Conservation (phyloP, 2,113 vertebrate genomes). For the Laterallus jamaicensis region DNA sequence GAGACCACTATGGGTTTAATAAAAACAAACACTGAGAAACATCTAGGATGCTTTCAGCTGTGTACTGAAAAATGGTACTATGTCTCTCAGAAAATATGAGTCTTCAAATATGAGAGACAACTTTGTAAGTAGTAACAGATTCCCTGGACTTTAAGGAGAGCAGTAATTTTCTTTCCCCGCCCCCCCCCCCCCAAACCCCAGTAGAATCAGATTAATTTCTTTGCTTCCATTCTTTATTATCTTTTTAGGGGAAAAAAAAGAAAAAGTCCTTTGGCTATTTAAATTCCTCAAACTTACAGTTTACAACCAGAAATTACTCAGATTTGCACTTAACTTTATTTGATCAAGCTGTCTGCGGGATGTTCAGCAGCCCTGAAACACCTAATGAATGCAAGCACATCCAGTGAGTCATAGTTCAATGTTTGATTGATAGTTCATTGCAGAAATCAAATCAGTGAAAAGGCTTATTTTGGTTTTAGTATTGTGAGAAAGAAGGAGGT, state of each 20-base stretch:
- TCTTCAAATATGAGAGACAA: neutral
- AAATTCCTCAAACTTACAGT: neutral
- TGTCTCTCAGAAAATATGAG: neutral
- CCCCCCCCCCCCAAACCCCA: rapidly evolving
- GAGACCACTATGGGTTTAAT: neutral
- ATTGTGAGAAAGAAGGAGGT: neutral
- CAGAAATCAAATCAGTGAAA: neutral
- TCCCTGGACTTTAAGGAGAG: neutral
- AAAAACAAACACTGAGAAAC: neutral
- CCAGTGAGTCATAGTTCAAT: neutral
- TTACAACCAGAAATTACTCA: neutral
- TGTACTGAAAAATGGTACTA: neutral
- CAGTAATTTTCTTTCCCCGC: rapidly evolving
- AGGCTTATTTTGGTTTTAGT: neutral
- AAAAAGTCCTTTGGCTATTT: neutral
- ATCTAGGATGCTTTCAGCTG: neutral
- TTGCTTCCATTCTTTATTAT: neutral
- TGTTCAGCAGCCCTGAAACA: neutral
- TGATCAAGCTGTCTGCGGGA: neutral
- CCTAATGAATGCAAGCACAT: neutral
- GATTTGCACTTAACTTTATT: neutral
- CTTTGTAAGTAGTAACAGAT: neutral
- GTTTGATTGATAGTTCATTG: neutral
- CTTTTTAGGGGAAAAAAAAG: no score
- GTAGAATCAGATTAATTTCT: neutral